Evolutionary conservation across 2,113 vertebrate genomes (phyloP).

Genomic region (Spermophilus dauricus): DNA sequence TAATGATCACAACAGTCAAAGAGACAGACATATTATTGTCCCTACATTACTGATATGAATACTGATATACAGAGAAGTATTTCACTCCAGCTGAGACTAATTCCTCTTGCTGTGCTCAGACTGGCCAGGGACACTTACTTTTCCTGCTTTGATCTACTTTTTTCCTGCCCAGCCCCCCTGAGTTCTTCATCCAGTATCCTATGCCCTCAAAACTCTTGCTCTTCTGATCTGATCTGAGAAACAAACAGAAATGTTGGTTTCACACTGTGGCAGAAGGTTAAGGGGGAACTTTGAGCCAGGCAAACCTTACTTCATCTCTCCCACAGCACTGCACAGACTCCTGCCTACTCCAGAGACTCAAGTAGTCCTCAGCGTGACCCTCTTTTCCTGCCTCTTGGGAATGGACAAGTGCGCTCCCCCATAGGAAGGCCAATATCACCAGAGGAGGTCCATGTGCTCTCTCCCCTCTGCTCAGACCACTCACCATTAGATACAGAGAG

Average conservation of each 20-base stretch:
- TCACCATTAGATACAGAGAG: conserved; percentile 82
- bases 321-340: no score
- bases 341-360: background rate
- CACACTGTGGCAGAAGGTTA: background rate
- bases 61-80: background rate
- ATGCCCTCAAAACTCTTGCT: background rate
- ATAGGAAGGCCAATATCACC: background rate
- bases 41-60: background rate
- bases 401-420: background rate
- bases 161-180: no score
- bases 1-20: background rate
- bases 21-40: background rate
- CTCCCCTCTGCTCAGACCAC: background rate
- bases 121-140: background rate
- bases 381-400: background rate
- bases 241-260: conserved; percentile 1
- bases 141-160: background rate
- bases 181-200: background rate
- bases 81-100: background rate
- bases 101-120: background rate
- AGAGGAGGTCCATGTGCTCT: accelerated
- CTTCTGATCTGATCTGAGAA: background rate
- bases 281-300: background rate
- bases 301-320: background rate
- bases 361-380: background rate